These are phyloP conservation scores for Gasterosteus aculeatus DNA, from an alignment of 2,113 vertebrate genomes.

Conservation along the genomic window DNA sequence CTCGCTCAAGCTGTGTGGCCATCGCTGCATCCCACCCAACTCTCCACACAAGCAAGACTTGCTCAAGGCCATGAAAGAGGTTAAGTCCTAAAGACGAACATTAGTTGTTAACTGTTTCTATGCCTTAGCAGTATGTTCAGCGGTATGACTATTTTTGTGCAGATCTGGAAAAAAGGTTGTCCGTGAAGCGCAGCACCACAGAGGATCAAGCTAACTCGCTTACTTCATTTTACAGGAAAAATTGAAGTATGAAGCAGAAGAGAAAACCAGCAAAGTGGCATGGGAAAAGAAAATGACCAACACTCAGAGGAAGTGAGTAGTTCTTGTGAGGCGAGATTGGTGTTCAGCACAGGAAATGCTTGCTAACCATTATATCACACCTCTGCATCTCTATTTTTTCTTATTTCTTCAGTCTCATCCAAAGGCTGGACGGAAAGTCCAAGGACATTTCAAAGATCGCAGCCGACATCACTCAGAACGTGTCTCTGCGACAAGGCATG, in stretches of 20 bases:
- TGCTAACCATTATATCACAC: background rate
- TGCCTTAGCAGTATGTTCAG: background rate
- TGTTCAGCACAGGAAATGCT: background rate
- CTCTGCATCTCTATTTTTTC: background rate
- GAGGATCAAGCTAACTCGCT: background rate
- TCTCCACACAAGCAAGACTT: conserved; percentile 87
- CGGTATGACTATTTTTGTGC: background rate
- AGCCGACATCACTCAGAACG: conserved; percentile 95
- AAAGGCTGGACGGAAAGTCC: conserved; percentile 93
- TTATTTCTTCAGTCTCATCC: conserved; percentile 86
- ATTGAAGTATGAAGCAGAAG: conserved; percentile 90
- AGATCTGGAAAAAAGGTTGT: background rate
- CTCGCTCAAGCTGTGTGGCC: conserved; percentile 88
- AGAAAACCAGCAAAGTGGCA: conserved; percentile 86
- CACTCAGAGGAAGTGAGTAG: conserved; percentile 89
- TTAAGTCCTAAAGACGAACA: conserved; percentile 49
- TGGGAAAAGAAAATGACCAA: conserved; percentile 94
- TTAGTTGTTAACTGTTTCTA: conserved; percentile 7
- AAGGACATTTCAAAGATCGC: conserved; percentile 98
- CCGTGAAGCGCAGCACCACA: background rate
- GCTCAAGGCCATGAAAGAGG: conserved; percentile 90
- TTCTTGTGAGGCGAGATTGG: background rate
- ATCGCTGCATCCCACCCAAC: conserved; percentile 88
- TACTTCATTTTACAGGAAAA: conserved; percentile 83
- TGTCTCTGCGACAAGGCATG: conserved; percentile 94